A percentile compares a stretch with the other conserved stretches of the same genome.
These are phyloP conservation scores for Platysteira castanea DNA, from an alignment of 2,113 vertebrate species.

Conservation along the genomic window DNA sequence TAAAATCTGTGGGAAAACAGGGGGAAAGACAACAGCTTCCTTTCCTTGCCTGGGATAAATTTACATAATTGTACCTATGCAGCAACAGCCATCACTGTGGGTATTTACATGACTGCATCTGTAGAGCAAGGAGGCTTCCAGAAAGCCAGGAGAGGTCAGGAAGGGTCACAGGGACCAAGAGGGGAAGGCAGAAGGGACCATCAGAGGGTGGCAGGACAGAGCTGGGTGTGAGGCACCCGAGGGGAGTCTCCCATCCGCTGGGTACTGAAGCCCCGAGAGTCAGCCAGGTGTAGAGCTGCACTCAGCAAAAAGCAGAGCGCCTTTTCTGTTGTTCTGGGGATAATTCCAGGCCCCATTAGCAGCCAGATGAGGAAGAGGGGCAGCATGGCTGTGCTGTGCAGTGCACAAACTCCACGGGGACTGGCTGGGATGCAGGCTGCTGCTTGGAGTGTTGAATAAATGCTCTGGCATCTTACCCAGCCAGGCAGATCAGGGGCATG, in stretches of 20 bases:
- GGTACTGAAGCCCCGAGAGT: background rate
- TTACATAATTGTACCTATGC: background rate
- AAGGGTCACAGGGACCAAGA: background rate
- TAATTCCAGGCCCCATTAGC: background rate
- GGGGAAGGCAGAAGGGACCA: background rate
- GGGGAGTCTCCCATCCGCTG: background rate
- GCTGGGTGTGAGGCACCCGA: background rate
- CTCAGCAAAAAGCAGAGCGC: background rate
- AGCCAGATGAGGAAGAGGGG: background rate
- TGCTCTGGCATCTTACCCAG: background rate
- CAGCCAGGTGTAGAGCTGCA: background rate
- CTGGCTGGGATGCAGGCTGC: background rate
- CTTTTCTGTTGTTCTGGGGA: background rate
- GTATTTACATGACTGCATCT: background rate
- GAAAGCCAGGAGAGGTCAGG: background rate
- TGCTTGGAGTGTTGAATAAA: background rate
- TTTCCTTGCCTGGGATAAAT: background rate
- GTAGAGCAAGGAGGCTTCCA: background rate
- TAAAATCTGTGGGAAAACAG: background rate
- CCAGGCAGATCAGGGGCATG: background rate
- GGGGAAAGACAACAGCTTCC: background rate
- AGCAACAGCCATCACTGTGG: background rate
- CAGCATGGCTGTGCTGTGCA: background rate
- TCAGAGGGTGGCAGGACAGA: background rate
- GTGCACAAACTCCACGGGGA: accelerated